A percentile compares a stretch with the other conserved stretches of the same genome.
Evolutionary conservation across 2,888 invertebrate genomes (phyloP).

Genomic region (Drosophila dives): DNA sequence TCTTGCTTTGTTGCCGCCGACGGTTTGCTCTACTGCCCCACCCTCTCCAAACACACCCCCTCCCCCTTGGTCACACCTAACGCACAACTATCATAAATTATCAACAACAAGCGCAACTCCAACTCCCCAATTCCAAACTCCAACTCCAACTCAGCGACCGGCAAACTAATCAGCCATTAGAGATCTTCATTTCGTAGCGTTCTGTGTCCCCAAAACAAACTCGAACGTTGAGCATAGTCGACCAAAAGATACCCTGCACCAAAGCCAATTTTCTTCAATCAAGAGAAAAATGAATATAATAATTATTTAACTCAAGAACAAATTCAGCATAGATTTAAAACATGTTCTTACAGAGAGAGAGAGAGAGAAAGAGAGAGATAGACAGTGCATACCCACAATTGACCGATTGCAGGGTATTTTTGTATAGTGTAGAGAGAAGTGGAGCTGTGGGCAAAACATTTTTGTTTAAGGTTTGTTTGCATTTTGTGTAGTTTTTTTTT

Average conservation of each 20-base stretch:
- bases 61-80: conserved; percentile 37
- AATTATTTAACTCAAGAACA: background rate
- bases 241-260: conserved; percentile 14
- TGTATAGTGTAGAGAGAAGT: conserved; percentile 12
- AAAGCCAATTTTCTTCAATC: background rate
- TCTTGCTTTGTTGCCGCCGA: conserved; percentile 50
- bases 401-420: conserved; percentile 12
- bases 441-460: conserved; percentile 33
- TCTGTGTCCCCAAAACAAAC: conserved; percentile 46
- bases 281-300: background rate
- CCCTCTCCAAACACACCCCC: background rate
- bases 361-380: background rate
- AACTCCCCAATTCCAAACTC: conserved; percentile 16
- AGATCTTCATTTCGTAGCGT: conserved; percentile 69
- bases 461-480: conserved; percentile 12
- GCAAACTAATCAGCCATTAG: conserved; percentile 68
- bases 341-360: background rate
- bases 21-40: conserved; percentile 39
- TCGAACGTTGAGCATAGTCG: background rate
- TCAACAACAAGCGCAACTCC: conserved; percentile 56
- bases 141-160: conserved; percentile 1
- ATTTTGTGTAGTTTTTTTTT: conserved; percentile 11
- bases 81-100: conserved; percentile 73
- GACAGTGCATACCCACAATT: background rate
- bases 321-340: background rate